phyloP scores from a whole-genome alignment of 2,113 vertebrate genomes.

The Archilochus colubris region DNA sequence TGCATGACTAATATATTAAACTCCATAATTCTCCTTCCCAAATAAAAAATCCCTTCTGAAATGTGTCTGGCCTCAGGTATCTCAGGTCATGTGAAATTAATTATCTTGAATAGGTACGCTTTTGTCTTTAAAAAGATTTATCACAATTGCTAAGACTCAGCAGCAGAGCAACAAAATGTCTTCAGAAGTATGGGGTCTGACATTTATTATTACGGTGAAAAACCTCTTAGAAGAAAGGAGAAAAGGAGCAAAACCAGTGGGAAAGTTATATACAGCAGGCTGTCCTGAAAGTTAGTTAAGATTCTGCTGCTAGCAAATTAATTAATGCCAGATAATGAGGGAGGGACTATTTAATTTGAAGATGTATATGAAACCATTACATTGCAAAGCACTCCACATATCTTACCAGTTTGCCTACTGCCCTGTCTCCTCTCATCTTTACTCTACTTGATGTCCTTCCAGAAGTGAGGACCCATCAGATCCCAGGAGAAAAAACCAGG shows the following conservation, averaged over 20 bases:
- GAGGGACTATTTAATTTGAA: not conserved
- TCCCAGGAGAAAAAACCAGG: not conserved
- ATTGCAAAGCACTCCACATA: not conserved
- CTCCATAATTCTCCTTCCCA: not conserved
- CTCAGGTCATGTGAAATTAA: not conserved
- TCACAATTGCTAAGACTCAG: not conserved
- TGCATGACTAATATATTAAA: not conserved
- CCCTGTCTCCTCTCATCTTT: not conserved
- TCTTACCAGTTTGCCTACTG: not conserved
- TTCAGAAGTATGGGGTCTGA: not conserved
- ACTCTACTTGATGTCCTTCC: not conserved
- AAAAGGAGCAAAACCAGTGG: not conserved
- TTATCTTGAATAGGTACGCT: not conserved
- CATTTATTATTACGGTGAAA: not conserved
- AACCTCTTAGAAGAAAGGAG: not conserved
- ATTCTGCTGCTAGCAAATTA: not conserved
- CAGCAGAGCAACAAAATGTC: not conserved
- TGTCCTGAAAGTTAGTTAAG: not conserved
- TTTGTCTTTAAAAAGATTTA: conserved; percentile 16
- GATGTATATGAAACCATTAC: not conserved
- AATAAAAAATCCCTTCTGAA: not conserved
- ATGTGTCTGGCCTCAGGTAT: not conserved
- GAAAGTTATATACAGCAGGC: not conserved
- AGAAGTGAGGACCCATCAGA: not conserved
- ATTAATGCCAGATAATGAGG: not conserved